phyloP scores from a whole-genome alignment of 2,888 invertebrate genomes.

The Spilarctia lutea region DNA sequence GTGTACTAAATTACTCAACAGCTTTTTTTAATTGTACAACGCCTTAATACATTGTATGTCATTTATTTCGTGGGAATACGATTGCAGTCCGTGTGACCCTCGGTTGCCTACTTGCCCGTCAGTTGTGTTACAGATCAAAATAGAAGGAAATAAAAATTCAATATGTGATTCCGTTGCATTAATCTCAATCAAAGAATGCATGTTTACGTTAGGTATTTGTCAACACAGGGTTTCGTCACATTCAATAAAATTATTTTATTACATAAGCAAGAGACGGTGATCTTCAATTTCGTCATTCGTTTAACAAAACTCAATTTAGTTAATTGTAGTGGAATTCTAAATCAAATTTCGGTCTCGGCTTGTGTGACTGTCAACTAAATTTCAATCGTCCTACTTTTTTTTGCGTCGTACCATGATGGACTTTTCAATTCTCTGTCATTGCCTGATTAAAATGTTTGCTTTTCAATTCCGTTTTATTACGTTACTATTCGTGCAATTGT shows the following conservation, averaged over 20 bases:
- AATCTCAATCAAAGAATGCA: conserved; percentile 63
- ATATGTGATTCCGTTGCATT: conserved; percentile 35
- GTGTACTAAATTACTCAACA: conserved; percentile 37
- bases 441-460: conserved; percentile 13
- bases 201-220: conserved; percentile 72
- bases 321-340: conserved; percentile 18
- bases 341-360: conserved; percentile 8
- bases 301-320: neutral
- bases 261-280: conserved; percentile 24
- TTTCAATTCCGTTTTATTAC: conserved; percentile 10
- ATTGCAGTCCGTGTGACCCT: conserved; percentile 40
- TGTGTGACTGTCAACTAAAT: conserved; percentile 5
- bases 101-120: conserved; percentile 29
- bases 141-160: conserved; percentile 26
- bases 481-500: conserved; percentile 1
- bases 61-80: conserved; percentile 53
- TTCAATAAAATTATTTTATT: conserved; percentile 60
- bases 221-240: conserved; percentile 68
- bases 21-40: conserved; percentile 42
- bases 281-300: conserved; percentile 4
- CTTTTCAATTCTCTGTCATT: conserved; percentile 6
- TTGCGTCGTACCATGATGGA: neutral
- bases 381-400: neutral
- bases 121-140: conserved; percentile 32
- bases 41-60: conserved; percentile 38